These are phyloP conservation scores for Trissolcus basalis DNA, from an alignment of 1,140 invertebrate species.

Conservation along the genomic window DNA sequence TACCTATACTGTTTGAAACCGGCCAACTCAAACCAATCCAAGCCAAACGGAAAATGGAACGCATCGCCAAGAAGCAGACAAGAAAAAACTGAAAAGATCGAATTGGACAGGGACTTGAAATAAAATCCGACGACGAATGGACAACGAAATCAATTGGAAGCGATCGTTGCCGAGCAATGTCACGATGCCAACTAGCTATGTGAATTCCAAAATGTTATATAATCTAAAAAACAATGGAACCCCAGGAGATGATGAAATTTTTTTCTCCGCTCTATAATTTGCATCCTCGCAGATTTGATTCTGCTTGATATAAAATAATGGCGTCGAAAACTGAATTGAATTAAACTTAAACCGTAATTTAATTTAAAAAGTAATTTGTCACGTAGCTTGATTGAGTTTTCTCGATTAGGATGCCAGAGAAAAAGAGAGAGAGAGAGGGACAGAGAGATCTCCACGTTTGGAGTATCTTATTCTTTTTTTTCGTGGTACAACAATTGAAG, in stretches of 20 bases:
- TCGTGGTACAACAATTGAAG: not conserved
- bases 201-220: conserved; percentile 27
- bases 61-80: conserved; percentile 32
- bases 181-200: conserved; percentile 46
- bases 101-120: conserved; percentile 49
- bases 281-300: too few species aligned
- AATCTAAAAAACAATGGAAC: conserved; percentile 29
- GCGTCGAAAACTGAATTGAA: too few species aligned
- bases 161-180: conserved; percentile 24
- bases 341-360: too few species aligned
- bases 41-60: conserved; percentile 41
- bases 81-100: conserved; percentile 36
- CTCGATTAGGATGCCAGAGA: too few species aligned
- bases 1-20: not conserved
- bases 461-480: conserved; percentile 9
- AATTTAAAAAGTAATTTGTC: not conserved
- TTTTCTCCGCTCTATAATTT: too few species aligned
- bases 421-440: too few species aligned
- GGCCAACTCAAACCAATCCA: not conserved
- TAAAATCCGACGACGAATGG: conserved; percentile 45
- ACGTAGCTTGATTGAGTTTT: too few species aligned
- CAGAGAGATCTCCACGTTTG: not conserved
- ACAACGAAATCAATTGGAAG: conserved; percentile 53
- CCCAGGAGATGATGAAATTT: not conserved
- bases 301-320: too few species aligned